Base-by-base conservation (phyloP, 2,797 vertebrate genomes). In the Sphenodon punctatus region DNA sequence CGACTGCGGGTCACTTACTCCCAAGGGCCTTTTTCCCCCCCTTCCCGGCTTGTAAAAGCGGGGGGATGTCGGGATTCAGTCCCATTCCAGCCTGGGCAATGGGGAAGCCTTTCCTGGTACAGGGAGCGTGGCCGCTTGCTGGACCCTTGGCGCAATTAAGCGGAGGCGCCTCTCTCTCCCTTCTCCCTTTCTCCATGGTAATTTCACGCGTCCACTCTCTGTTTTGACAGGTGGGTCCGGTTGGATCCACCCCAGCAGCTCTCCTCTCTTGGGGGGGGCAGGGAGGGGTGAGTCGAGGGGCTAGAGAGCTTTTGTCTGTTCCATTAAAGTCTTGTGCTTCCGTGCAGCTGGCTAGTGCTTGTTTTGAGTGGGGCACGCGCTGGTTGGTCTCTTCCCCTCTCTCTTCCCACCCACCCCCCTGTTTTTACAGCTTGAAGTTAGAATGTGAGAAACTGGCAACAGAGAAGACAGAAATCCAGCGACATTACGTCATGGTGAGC, bases 401-500 rank as follows among this genome's bases (percentile, higher is more conserved):
- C 56, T 74, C 80, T 75, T 45, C 67, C 42, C 23, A 51, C 36
- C 68, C 48, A 83, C 25, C 39, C 73, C 41, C 92, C 45, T 92
- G 74, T 92, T 84, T 92, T 82, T 94, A 71, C 94, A 98, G 97
- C 95, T 96, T 98, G 93, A 98, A 98, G 92, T 83, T 98, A 92
- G 98, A 98, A 93, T 98, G 98, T 93, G 98, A 98, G 95, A 98
- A 98, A 89, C 95, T 98, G 95, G 97, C 97, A 70, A 98, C 97
- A 45, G 97, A 98, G 92, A 98, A 98, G 96, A 98, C 98, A 0
- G 98, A 98, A 95, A 98, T 98, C 93, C 98, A 98, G 95, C 97
- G 98, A 87, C 98, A 98, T 94, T 98, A 98, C 81, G 97, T 98
- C 93, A 98, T 98, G 98, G 98, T 98, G 94, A 98, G 97, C 91